Evolutionary conservation across 1,140 invertebrate species (phyloP), one percentile per base, ranked within the genome.

Genomic region (Adelges cooleyi): DNA sequence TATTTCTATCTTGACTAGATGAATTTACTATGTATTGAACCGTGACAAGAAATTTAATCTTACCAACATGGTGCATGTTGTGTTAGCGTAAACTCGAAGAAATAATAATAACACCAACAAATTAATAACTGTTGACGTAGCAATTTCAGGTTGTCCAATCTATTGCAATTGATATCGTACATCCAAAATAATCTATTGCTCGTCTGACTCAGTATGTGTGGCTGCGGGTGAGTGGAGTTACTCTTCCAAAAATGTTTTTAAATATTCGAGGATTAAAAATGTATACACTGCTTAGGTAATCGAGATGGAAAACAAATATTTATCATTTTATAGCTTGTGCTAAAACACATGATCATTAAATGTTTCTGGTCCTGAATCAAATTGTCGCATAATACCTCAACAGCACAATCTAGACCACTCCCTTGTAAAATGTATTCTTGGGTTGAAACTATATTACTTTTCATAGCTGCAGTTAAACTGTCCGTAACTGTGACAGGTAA

Each of bases 321-420:
- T n/a, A n/a, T n/a, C n/a, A n/a, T n/a, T n/a, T 1, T 17, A 69
- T 70, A 70, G 74, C 87, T 77, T 40, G 90, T 80, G 66, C 83
- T 88, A 70, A 90, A 89, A 73, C 86, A 90, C 70, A 71, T 93
- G 87, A 77, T 96, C 92, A 73, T 92, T 82, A 74, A 96, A 98
- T 1, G 84, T 84, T 77, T 96, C 92, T 9, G 89, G 86, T 6
- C 86, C 87, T 65, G 85, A 83, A 73, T 96, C 92, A 6, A 92
- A 79, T 95, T 95, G 70, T 97, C 94, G 76, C 93, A 96, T 0
- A 96, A 79, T n/a, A 93, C 87, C 75, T 95, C 91, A 13, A 94
- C 89, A 48, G 89, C 86, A n/a, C 82, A 84, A 75, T 97, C 93
- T 27, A 95, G 73, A 25, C 97, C 89, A 66, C 71, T 72, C 6